Base-by-base conservation (phyloP, 2,888 invertebrate genomes). In the Marronus borbonicus region DNA sequence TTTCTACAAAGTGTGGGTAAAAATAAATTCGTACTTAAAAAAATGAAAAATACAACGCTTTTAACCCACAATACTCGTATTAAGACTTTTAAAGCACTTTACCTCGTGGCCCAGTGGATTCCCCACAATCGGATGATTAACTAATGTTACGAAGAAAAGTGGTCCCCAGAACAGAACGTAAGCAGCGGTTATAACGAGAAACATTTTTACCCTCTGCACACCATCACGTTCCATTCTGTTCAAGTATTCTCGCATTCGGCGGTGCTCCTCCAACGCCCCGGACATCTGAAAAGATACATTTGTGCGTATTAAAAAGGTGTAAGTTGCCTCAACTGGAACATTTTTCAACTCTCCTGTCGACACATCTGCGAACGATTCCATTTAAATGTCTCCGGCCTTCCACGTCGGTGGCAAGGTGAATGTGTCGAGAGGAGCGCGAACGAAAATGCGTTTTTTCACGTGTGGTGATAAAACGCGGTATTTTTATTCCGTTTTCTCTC, bases 151-250 rank as follows among this genome's bases (percentile, higher is more conserved):
- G 83, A 96, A 92, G 89, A 97, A 97, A 81, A 97, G 90, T 14
- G 97, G 97, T 80, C 96, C 96, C 97, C 97, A 97, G 89, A 96
- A 97, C 75, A 96, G 90, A 62, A 96, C 92, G 88, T 96, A 97
- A 39, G 95, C 95, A 0, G 94, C 93, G 0, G 95, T 95, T 86
- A 96, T 94, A 84, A 96, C 94, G 80, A 95, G 92, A 89, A 96
- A 95, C 94, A 96, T 96, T 88, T 95, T 93, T 75, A 96, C 95
- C 78, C 95, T 90, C 83, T 95, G 93, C 70, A 95, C 94, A 0
- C 95, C 95, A 85, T 96, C 95, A 39, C 93, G 89, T 86, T 96
- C 95, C 88, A 95, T 94, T 81, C 95, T 90, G 79, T 93, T 92
- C 80, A 96, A 89, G 88, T 95, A 95, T 82, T 94, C 94, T 76